Base-by-base conservation (phyloP, 2,797 vertebrate species). In the Enoplosus armatus region DNA sequence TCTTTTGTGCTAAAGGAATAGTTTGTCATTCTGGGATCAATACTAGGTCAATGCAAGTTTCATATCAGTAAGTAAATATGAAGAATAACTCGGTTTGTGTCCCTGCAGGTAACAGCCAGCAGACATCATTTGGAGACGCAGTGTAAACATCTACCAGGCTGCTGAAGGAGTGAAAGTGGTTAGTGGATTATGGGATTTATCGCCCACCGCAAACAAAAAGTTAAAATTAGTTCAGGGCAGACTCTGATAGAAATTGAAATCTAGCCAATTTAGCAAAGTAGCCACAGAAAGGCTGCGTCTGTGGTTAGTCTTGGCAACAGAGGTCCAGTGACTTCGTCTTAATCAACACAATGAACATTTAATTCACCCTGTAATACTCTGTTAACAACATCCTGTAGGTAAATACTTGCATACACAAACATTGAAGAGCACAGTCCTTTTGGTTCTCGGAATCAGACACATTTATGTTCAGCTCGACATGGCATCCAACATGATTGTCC, bases 171-270 rank as follows among this genome's bases (percentile, higher is more conserved):
- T 33, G 27, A 65, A 8, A 53, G 59, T 14, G 51, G 18, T 53
- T 41, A 10, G 47, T 31, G 69, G 43, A 74, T 69, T 45, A 59
- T 29, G 29, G 64, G 70, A 60, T 61, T 65, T 71, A 59, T 45
- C 43, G n/a, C 14, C 39, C 6, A 3, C 35, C 45, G 50, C 18
- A 33, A 60, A 53, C 33, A 43, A 6, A 48, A 64, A 51, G 41
- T 20, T 51, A 24, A 16, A 45, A 5, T 33, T 18, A n/a, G 48
- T 59, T 35, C 41, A 18, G 29, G 33, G 29, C 10, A 8, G 22
- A 22, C 39, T 37, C 35, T 39, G 2, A 20, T n/a, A 15, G 14
- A 35, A 50, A 27, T 3, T 22, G 5, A 53, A n/a, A 43, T n/a
- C 16, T 1, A 24, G 18, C 29, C 43, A 14, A 8, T 27, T 27